Evolutionary conservation across 53 echinoderm and acorn worm genomes (phyloP).

Genomic region (Echinarachnius parma): DNA sequence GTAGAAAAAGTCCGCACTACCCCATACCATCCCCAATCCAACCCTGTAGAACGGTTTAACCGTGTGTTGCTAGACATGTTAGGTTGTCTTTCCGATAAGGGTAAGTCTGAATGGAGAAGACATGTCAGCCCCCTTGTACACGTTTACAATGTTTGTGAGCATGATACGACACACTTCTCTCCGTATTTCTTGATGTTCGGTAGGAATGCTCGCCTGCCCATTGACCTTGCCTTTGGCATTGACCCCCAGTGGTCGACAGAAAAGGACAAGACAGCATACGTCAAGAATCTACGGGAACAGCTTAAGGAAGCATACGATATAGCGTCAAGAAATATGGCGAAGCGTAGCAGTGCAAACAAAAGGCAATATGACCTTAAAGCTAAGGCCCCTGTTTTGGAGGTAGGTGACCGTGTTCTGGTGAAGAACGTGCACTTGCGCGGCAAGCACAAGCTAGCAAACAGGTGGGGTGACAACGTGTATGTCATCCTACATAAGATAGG

Average conservation of each 20-base stretch:
- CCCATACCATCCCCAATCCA: slow-evolving; percentile 45
- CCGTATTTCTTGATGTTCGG: slow-evolving; percentile 32
- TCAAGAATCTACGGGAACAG: slow-evolving; percentile 2
- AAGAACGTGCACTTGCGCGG: slow-evolving; percentile 19
- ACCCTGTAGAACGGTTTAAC: slow-evolving; percentile 37
- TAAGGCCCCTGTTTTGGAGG: slow-evolving; percentile 11
- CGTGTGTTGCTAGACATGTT: slow-evolving; percentile 39
- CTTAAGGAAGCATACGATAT: slow-evolving; percentile 13
- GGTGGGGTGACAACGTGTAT: slow-evolving; percentile 18
- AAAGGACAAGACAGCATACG: background rate
- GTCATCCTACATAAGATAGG: slow-evolving; percentile 5
- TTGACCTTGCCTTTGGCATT: slow-evolving; percentile 22
- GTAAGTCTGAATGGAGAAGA: slow-evolving; percentile 9
- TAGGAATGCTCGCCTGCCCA: slow-evolving; percentile 24
- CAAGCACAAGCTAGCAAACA: slow-evolving; percentile 26
- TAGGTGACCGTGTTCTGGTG: slow-evolving; percentile 20
- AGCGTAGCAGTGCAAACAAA: slow-evolving; percentile 22
- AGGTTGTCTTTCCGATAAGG: slow-evolving; percentile 28
- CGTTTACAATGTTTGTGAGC: slow-evolving; percentile 36
- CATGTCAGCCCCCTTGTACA: slow-evolving; percentile 29
- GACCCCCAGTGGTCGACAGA: slow-evolving; percentile 27
- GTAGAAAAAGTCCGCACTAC: slow-evolving; percentile 30
- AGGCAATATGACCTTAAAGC: slow-evolving; percentile 9
- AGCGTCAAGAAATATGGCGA: slow-evolving; percentile 13
- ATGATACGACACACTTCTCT: slow-evolving; percentile 30